These are phyloP conservation scores for Erebia epiphron DNA, from an alignment of 2,888 invertebrate species.

Conservation along the genomic window DNA sequence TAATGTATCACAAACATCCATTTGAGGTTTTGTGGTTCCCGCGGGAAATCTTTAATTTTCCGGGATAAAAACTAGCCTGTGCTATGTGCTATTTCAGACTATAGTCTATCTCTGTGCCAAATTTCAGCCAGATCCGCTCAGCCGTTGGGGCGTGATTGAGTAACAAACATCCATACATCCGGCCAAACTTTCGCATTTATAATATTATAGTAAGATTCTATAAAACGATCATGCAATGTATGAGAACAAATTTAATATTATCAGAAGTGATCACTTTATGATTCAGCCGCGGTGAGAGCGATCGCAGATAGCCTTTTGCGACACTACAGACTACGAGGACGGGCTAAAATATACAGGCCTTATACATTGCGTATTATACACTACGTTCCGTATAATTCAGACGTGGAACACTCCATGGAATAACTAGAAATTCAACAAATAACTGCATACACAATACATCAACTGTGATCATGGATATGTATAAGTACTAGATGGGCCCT, in stretches of 20 bases:
- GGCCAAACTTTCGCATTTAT: too few relatives aligned
- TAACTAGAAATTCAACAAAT: conserved; percentile 8
- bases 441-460: background rate
- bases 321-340: conserved; percentile 2
- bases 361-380: conserved; percentile 9
- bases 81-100: background rate
- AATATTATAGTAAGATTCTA: too few relatives aligned
- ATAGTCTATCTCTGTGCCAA: too few relatives aligned
- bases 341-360: conserved; percentile 4
- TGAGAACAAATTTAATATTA: conserved; percentile 24
- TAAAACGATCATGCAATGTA: conserved; percentile 18
- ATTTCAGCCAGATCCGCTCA: too few relatives aligned
- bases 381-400: conserved; percentile 6
- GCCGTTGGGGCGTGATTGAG: too few relatives aligned
- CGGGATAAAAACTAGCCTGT: background rate
- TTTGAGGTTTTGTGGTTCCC: background rate
- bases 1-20: too few relatives aligned
- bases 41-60: too few relatives aligned
- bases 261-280: conserved; percentile 29
- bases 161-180: too few relatives aligned
- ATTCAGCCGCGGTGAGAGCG: conserved; percentile 28
- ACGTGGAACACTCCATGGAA: conserved; percentile 5
- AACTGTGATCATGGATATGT: background rate
- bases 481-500: too few relatives aligned
- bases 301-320: conserved; percentile 26